Conservation (phyloP, 2,797 vertebrate species). For the Petrocephalus schoutedeni region DNA sequence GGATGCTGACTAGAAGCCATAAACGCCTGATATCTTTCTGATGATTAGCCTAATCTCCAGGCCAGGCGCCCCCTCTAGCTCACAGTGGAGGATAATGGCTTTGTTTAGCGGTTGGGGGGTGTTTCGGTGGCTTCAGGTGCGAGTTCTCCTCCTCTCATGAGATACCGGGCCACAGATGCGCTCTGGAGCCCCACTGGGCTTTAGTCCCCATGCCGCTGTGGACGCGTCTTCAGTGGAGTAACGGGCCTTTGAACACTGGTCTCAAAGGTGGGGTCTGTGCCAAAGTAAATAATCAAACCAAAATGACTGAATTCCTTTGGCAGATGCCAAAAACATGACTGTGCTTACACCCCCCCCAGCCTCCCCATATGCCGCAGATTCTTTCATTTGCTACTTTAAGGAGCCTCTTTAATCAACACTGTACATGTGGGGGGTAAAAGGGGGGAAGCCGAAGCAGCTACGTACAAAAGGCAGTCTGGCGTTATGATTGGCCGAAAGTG, state of each 20-base stretch:
- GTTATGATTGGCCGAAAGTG: not conserved
- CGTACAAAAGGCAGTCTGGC: not conserved
- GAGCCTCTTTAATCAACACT: not conserved
- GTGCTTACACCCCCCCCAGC: not conserved
- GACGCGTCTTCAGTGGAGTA: not conserved
- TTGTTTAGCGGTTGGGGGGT: not conserved
- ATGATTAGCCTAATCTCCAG: not conserved
- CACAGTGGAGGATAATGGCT: not conserved
- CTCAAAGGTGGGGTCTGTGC: not conserved
- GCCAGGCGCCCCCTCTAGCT: no score
- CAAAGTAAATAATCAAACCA: not conserved
- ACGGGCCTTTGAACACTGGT: not conserved
- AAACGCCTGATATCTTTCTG: not conserved
- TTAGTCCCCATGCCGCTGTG: constrained; percentile 30
- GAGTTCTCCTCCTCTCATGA: constrained; percentile 35
- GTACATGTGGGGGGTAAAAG: not conserved
- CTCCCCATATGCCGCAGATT: not conserved
- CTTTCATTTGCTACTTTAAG: not conserved
- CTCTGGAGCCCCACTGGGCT: constrained; percentile 51
- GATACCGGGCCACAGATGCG: constrained; percentile 33
- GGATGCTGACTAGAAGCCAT: not conserved
- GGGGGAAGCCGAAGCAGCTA: not conserved
- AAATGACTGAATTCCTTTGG: not conserved
- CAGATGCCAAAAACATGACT: not conserved
- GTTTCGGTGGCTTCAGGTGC: not conserved